phyloP scores from a whole-genome alignment of 2,797 vertebrate genomes.

The Diglossa cyanea region DNA sequence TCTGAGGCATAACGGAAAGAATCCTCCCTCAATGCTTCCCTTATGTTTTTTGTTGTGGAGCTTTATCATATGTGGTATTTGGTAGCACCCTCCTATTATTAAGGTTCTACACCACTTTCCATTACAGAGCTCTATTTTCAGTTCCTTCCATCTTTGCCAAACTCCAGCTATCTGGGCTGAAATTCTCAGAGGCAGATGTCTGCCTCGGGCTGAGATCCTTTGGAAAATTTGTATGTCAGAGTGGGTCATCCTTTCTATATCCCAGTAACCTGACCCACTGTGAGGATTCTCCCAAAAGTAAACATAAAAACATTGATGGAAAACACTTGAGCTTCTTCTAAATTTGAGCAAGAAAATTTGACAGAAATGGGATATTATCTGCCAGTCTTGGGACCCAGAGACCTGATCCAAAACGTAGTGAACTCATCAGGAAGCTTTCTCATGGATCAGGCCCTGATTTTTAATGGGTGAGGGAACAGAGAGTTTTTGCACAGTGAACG shows the following conservation, averaged over 20 bases:
- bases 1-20: background rate
- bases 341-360: conserved; percentile 2
- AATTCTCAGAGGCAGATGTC: conserved; percentile 7
- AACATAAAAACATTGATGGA: conserved; percentile 19
- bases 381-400: background rate
- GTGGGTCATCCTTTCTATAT: conserved; percentile 20
- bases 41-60: background rate
- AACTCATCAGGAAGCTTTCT: conserved; percentile 25
- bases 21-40: background rate
- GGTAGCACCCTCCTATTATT: background rate
- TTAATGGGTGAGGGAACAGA: conserved; percentile 13
- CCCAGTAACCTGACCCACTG: background rate
- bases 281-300: conserved; percentile 10
- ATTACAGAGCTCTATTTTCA: background rate
- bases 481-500: background rate
- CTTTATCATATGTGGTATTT: background rate
- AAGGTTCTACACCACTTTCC: background rate
- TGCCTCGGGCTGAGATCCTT: background rate
- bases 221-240: background rate
- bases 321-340: conserved; percentile 13
- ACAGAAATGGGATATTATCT: background rate
- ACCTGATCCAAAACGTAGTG: background rate
- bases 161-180: conserved; percentile 10
- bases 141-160: background rate
- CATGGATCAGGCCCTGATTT: conserved; percentile 10